Percentiles rank a stretch among this genome's conserved stretches.
Evolutionary conservation across 2,888 invertebrate genomes (phyloP).

Genomic region (Dolomedes plantarius): DNA sequence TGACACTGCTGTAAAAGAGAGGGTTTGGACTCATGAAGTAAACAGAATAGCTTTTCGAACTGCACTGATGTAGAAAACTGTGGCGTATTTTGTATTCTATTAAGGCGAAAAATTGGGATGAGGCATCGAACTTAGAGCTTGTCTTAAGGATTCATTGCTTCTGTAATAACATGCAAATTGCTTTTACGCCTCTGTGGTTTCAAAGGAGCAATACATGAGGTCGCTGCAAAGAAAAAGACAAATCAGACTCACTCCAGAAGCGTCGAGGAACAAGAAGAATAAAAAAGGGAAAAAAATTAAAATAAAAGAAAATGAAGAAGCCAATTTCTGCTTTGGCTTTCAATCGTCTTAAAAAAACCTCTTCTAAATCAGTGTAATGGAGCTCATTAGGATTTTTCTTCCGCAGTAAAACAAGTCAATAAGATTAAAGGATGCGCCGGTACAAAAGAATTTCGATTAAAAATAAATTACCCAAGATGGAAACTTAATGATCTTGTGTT

Average conservation of each 20-base stretch:
- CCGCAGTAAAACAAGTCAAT: conserved; percentile 69
- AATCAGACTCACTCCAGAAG: conserved; percentile 48
- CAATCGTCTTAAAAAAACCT: conserved; percentile 62
- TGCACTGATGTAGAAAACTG: conserved; percentile 21
- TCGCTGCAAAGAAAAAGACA: conserved; percentile 63
- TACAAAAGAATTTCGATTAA: conserved; percentile 71
- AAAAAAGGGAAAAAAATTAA: conserved; percentile 53
- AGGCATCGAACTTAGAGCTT: conserved; percentile 52
- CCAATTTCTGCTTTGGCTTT: conserved; percentile 64
- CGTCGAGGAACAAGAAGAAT: conserved; percentile 15
- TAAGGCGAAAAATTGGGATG: conserved; percentile 49
- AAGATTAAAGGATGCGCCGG: conserved; percentile 66
- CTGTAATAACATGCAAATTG: conserved; percentile 71
- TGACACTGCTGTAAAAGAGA: neutral
- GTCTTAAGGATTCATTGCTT: conserved; percentile 68
- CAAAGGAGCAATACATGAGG: conserved; percentile 64
- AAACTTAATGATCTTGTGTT: conserved; percentile 66
- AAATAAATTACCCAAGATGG: conserved; percentile 70
- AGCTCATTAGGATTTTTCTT: conserved; percentile 70
- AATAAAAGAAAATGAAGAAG: conserved; percentile 49
- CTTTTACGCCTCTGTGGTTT: conserved; percentile 70
- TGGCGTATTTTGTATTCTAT: conserved; percentile 59
- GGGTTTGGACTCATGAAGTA: conserved; percentile 32
- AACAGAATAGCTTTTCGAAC: conserved; percentile 38
- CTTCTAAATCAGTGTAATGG: conserved; percentile 69